Evolutionary conservation across 2,888 invertebrate genomes (phyloP).

Genomic region (Brachyptera putata): DNA sequence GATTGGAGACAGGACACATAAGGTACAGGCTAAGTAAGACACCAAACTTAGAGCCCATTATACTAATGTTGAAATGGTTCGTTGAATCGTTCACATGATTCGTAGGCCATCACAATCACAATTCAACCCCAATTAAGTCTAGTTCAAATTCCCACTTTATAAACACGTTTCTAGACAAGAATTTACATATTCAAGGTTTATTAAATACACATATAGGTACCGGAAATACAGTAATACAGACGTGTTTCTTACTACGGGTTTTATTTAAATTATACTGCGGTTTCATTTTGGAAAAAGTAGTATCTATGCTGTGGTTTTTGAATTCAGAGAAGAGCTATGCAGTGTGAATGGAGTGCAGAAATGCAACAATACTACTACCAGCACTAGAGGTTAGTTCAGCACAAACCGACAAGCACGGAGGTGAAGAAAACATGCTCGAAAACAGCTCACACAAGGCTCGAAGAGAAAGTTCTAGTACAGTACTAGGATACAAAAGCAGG

Average conservation of each 20-base stretch:
- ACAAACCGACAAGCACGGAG: no score
- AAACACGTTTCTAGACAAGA: background rate
- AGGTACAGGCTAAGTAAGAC: background rate
- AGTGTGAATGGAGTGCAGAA: slow-evolving; percentile 13
- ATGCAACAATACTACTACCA: slow-evolving; percentile 13
- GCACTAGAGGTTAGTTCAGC: no score
- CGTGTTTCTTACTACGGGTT: slow-evolving; percentile 10
- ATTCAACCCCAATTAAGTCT: background rate
- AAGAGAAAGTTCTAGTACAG: background rate
- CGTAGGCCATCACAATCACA: background rate
- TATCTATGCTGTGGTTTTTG: background rate
- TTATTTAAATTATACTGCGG: background rate
- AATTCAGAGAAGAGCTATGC: slow-evolving; percentile 12
- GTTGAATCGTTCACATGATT: background rate
- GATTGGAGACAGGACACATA: slow-evolving; percentile 11
- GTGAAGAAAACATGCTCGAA: background rate
- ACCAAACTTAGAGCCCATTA: slow-evolving; percentile 1
- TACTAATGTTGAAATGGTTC: background rate
- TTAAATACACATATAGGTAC: slow-evolving; percentile 9
- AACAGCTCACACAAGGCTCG: no score
- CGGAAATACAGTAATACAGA: slow-evolving; percentile 5
- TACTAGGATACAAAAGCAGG: slow-evolving; percentile 12
- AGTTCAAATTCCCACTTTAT: background rate
- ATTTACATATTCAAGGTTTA: no score
- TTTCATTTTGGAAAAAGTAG: slow-evolving; percentile 12